These are phyloP conservation scores for Gerris buenoi DNA, from an alignment of 1,140 invertebrate genomes.

Conservation along the genomic window DNA sequence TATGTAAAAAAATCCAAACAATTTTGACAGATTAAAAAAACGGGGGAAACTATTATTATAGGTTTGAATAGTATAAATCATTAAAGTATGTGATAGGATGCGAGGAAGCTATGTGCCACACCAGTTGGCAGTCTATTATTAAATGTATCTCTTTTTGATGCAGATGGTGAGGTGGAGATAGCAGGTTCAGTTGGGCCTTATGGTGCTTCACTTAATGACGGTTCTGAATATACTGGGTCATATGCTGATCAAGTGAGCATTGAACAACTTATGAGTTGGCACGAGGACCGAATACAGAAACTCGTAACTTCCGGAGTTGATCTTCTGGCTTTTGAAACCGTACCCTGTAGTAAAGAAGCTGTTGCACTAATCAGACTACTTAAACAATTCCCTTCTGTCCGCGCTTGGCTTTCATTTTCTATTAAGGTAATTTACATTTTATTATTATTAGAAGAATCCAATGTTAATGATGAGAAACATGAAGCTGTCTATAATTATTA, in stretches of 20 bases:
- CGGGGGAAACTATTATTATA: too few species aligned
- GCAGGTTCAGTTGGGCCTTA: slow-evolving; percentile 81
- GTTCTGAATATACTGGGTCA: slow-evolving; percentile 74
- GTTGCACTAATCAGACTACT: slow-evolving; percentile 61
- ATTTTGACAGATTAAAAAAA: too few species aligned
- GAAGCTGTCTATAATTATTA: not conserved
- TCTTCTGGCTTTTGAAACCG: slow-evolving; percentile 73
- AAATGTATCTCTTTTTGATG: not conserved
- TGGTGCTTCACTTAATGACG: slow-evolving; percentile 70
- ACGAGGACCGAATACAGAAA: slow-evolving; percentile 55
- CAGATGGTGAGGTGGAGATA: slow-evolving; percentile 35
- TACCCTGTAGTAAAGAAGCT: slow-evolving; percentile 67
- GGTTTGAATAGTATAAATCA: too few species aligned
- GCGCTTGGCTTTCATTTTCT: slow-evolving; percentile 74
- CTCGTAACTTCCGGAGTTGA: slow-evolving; percentile 63
- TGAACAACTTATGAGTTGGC: slow-evolving; percentile 60
- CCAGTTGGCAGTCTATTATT: too few species aligned
- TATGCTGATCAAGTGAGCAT: slow-evolving; percentile 53
- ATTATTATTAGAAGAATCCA: not conserved
- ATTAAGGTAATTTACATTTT: slow-evolving; percentile 43
- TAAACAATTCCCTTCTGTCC: slow-evolving; percentile 48
- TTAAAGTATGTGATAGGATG: too few species aligned
- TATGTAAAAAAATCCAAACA: too few species aligned
- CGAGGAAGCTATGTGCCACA: too few species aligned
- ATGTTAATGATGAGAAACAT: not conserved